Evolutionary conservation across 2,888 invertebrate species (phyloP), one percentile per base, ranked within the genome.

Genomic region (Pyrochroa serraticornis): DNA sequence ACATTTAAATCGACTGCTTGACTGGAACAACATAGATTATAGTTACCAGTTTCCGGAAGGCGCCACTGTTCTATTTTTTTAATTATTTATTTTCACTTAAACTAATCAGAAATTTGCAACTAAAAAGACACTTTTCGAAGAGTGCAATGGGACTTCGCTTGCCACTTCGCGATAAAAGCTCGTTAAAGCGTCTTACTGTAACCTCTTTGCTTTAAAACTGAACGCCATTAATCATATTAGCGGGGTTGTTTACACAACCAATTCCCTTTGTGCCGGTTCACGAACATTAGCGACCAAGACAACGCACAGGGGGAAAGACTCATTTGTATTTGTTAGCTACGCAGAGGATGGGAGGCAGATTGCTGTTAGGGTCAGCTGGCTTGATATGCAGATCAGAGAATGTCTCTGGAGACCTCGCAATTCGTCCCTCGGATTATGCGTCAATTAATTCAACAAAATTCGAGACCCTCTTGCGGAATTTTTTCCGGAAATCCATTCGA

Each of bases 281-380:
- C 63, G 66, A 58, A 42, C 57, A 57, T 57, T 57, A 58, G 47
- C 52, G 57, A 51, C 52, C 53, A 48, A 55, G 54, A 59, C 50
- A 46, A 50, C 32, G 47, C 47, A 36, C 30, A 52, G 62, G 66
- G 65, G 66, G 65, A 64, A 59, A 55, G 58, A 60, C 66, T 71
- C 71, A 71, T 71, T 67, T 68, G 71, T 71, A 67, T 71, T 67
- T 71, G 68, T 71, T 71, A 71, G 71, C 65, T 64, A 69, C 69
- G 71, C 68, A 63, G 63, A 45, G 41, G 48, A 64, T 58, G 54
- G 61, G 45, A 63, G 51, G 56, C 56, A 58, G 60, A 65, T 62
- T 63, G 61, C 58, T 50, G 54, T 12, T 10, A 30, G 60, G 56
- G 54, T 51, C 49, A 52, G 55, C 43, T 46, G 60, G 62, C 53